A percentile compares a stretch with the other conserved stretches of the same genome.
These are phyloP conservation scores for Sarcophilus harrisii DNA, from an alignment of 2,797 vertebrate genomes.

Conservation along the genomic window DNA sequence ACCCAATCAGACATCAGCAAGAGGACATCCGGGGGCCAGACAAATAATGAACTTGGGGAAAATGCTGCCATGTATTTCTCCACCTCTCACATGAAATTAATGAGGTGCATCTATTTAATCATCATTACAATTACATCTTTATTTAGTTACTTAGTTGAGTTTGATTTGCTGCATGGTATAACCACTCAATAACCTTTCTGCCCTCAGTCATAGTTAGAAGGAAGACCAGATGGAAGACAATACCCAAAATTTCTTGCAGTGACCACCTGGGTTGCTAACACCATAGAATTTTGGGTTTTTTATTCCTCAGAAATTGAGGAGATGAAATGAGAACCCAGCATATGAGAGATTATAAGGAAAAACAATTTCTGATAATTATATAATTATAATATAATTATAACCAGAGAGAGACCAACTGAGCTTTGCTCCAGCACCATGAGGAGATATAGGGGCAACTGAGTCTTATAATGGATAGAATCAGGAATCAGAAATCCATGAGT, in stretches of 20 bases:
- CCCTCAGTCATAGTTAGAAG: conserved; percentile 19
- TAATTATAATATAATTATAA: neutral
- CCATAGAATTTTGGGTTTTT: neutral
- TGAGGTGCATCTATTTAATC: conserved; percentile 85
- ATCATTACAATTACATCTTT: conserved; percentile 83
- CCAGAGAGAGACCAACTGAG: neutral
- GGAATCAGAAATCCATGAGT: neutral
- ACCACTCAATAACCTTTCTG: conserved; percentile 30
- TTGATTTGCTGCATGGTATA: conserved; percentile 63
- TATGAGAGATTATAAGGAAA: neutral
- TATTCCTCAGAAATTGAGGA: neutral
- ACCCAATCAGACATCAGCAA: conserved; percentile 79
- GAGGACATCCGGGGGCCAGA: conserved; percentile 80
- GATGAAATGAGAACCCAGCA: neutral
- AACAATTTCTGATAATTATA: neutral
- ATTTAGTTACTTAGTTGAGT: conserved; percentile 83
- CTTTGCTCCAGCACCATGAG: neutral
- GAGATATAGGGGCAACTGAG: neutral
- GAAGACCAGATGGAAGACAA: neutral
- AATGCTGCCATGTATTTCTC: conserved; percentile 76
- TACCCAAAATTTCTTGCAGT: neutral
- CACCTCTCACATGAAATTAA: conserved; percentile 85
- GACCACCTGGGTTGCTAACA: neutral
- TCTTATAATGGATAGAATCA: neutral
- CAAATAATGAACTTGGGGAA: conserved; percentile 83